Evolutionary conservation across 2,797 vertebrate species (phyloP).

Genomic region (Sebastolobus altivelis): DNA sequence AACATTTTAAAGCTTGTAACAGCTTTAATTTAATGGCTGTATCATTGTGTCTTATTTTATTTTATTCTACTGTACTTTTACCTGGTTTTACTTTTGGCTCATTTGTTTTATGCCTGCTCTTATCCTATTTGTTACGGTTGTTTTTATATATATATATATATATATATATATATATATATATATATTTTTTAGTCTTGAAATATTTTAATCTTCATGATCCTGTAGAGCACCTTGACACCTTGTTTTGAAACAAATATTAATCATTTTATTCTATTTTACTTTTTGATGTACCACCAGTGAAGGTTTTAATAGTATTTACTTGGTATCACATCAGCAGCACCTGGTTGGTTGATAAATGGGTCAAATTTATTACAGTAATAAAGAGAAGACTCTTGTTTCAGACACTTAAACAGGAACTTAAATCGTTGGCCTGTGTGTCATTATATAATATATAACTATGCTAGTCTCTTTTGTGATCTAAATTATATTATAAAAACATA

Average conservation of each 20-base stretch:
- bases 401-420: constrained; percentile 24
- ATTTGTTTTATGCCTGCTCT: background rate
- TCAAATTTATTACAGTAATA: background rate
- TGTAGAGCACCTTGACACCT: background rate
- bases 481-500: background rate
- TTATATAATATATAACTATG: background rate
- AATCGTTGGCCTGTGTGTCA: background rate
- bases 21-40: background rate
- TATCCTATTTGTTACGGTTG: background rate
- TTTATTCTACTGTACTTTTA: background rate
- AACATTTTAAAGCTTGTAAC: background rate
- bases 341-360: background rate
- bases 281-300: background rate
- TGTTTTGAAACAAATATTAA: background rate
- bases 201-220: background rate
- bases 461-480: background rate
- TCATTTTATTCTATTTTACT: background rate
- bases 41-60: background rate
- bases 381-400: background rate
- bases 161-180: background rate
- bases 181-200: background rate
- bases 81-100: background rate
- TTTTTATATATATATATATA: background rate
- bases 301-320: background rate
- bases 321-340: constrained; percentile 1